These are phyloP conservation scores for Lasioglossum figueresi DNA, from an alignment of 2,888 invertebrate genomes.

Conservation along the genomic window DNA sequence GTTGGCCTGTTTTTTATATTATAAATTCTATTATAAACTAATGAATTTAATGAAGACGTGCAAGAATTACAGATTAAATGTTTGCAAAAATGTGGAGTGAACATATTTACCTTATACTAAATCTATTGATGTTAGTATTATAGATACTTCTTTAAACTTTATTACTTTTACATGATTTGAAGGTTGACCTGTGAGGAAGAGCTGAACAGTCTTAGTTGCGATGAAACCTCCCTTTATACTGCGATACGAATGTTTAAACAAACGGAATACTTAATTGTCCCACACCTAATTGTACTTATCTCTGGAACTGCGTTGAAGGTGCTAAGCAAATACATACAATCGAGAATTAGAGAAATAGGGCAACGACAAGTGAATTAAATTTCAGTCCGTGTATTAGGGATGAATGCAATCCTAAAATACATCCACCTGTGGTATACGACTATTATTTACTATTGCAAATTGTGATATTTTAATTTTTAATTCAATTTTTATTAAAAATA, in stretches of 20 bases:
- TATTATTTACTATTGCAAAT: background rate
- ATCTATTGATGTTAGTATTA: background rate
- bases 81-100: background rate
- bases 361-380: background rate
- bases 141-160: background rate
- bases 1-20: background rate
- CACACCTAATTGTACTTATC: background rate
- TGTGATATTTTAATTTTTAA: background rate
- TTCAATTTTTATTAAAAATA: background rate
- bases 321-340: background rate
- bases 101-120: background rate
- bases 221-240: background rate
- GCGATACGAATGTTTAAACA: constrained; percentile 1
- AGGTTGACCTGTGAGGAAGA: background rate
- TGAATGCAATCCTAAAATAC: background rate
- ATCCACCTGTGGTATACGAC: background rate
- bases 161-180: background rate
- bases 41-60: background rate
- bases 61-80: background rate
- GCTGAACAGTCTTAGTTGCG: background rate
- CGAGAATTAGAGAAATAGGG: background rate
- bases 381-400: background rate
- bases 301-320: background rate
- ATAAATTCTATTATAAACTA: background rate
- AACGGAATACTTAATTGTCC: background rate